Conservation (phyloP, 1,140 invertebrate species). For the Pseudomyrmex flavicornis region DNA sequence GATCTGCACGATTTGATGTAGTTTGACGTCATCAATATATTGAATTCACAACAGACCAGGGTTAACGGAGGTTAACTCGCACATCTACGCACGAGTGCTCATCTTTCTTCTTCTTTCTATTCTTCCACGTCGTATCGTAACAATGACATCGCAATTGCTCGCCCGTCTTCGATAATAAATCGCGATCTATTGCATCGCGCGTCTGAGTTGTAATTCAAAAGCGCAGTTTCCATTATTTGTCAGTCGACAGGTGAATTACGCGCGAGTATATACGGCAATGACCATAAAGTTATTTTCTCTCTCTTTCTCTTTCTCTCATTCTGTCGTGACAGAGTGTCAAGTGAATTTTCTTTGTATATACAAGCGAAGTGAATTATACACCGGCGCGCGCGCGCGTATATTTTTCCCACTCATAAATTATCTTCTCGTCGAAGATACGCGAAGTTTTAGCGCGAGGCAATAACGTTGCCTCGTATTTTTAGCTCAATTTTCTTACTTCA, state of each 20-base stretch:
- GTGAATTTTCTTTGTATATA: not conserved
- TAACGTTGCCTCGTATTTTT: constrained; percentile 43
- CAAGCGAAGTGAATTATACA: constrained; percentile 23
- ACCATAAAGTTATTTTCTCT: constrained; percentile 34
- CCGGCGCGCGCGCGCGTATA: not conserved
- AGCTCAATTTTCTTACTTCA: constrained; percentile 36
- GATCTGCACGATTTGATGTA: constrained; percentile 66
- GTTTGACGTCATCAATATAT: constrained; percentile 80
- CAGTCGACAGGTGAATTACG: constrained; percentile 42
- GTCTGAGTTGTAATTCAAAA: constrained; percentile 52
- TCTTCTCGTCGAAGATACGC: constrained; percentile 9
- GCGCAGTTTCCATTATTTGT: constrained; percentile 58
- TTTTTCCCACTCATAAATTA: constrained; percentile 4
- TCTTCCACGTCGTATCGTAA: constrained; percentile 49
- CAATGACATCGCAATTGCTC: constrained; percentile 54
- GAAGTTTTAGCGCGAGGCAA: constrained; percentile 13
- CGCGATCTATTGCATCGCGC: constrained; percentile 63
- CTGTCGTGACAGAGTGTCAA: constrained; percentile 14
- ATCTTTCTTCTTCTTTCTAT: constrained; percentile 54
- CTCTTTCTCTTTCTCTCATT: not conserved
- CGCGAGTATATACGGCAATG: not conserved
- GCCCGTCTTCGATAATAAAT: constrained; percentile 48
- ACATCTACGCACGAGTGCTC: constrained; percentile 76
- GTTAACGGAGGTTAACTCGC: constrained; percentile 81
- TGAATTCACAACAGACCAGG: constrained; percentile 74